phyloP scores from a whole-genome alignment of 2,797 vertebrate genomes.

The Distichodus sexfasciatus region DNA sequence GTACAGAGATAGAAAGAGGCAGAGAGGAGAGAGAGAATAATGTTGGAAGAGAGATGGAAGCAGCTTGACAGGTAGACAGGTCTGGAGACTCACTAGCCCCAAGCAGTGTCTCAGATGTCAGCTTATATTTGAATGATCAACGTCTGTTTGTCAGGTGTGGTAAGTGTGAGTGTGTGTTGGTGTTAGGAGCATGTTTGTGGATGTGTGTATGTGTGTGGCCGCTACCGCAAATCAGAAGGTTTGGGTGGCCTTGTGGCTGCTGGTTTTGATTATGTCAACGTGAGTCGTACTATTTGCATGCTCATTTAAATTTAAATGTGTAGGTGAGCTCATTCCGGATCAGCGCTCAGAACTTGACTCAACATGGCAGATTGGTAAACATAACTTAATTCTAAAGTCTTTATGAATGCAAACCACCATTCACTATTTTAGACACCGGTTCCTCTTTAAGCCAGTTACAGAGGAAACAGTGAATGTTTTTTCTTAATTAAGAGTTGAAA shows the following conservation, averaged over 20 bases:
- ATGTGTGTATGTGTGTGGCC: too few relatives aligned
- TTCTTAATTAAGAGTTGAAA: too few relatives aligned
- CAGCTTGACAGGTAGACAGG: constrained; percentile 24
- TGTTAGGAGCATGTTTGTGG: neutral
- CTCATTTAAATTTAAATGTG: neutral
- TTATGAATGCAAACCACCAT: too few relatives aligned
- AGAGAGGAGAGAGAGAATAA: neutral
- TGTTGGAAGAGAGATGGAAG: neutral
- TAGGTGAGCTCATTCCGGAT: neutral
- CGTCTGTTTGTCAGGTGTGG: neutral
- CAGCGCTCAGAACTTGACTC: neutral
- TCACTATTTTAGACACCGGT: too few relatives aligned
- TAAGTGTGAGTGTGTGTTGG: neutral
- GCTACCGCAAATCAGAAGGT: too few relatives aligned
- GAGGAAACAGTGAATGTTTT: too few relatives aligned
- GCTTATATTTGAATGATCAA: constrained; percentile 12
- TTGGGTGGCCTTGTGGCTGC: neutral
- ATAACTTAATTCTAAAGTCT: too few relatives aligned
- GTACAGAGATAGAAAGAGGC: neutral
- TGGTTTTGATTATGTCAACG: neutral
- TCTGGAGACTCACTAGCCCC: neutral
- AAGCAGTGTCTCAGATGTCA: constrained; percentile 2
- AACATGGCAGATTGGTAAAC: too few relatives aligned
- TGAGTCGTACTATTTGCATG: neutral
- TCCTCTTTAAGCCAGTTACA: too few relatives aligned